Base-by-base conservation (phyloP, 2,888 invertebrate genomes). In the Petrolisthes manimaculis region DNA sequence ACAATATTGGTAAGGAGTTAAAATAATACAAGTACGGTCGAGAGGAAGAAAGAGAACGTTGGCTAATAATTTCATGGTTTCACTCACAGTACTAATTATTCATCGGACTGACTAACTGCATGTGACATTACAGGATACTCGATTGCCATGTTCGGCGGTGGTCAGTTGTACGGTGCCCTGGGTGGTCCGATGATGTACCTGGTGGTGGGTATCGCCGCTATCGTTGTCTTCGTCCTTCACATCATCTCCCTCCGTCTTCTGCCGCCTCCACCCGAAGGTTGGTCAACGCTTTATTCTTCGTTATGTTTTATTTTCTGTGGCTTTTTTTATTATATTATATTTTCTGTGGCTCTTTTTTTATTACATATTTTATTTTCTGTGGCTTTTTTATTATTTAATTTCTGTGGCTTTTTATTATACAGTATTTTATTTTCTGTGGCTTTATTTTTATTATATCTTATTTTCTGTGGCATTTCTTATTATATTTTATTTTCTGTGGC, bases 111-210 rank as follows among this genome's bases (percentile, higher is more conserved):
- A 51, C 18, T 78, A 21, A 51, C 53, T 53, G 12, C 37, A 24
- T 69, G n/a, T 53, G 5, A n/a, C 21, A 24, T 86, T 61, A 5
- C 86, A 89, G 89, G 89, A 1, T 89, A 86, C 71, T 86, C 86
- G 9, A 4, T 82, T n/a, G 86, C 89, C 3, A 56, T 75, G 14
- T 81, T 86, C 24, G 54, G 84, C 9, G 86, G 86, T 53, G 89
- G 89, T 12, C 56, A 71, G n/a, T 53, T 89, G 53, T 86, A 54
- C 77, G 53, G 80, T 9, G 24, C 14, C 8, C 54, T 89, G 24
- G 89, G 89, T 0, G 86, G 86, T 3, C 84, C 86, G 3, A 61
- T 75, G 8, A 80, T 84, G 61, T 89, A 86, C 80, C 24, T 89
- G 18, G 82, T 84, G 55, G 61, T 56, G 9, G 89, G 86, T 4